Conservation (phyloP, 1,140 invertebrate genomes). For the Drosophila funebris region DNA sequence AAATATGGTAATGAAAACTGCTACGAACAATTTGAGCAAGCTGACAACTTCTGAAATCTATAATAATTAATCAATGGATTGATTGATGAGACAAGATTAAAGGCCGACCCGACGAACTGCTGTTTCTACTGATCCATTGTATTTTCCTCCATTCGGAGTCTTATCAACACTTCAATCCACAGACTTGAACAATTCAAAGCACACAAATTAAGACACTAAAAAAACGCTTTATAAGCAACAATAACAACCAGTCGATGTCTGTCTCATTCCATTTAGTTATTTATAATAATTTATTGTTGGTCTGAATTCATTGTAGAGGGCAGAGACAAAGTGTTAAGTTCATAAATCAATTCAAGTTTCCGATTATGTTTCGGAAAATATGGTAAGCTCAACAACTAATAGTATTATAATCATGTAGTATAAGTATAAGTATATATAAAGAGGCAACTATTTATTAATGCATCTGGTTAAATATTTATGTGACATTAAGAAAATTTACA, state of each 20-base stretch:
- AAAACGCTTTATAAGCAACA: conserved; percentile 31
- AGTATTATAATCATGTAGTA: background rate
- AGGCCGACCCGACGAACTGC: conserved; percentile 4
- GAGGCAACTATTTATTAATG: conserved; percentile 41
- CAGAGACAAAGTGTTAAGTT: conserved; percentile 47
- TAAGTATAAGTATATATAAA: conserved; percentile 1
- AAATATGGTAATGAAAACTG: too few relatives aligned
- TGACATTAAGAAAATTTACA: conserved; percentile 51
- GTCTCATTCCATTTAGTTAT: conserved; percentile 8
- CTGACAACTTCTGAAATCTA: background rate
- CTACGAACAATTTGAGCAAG: too few relatives aligned
- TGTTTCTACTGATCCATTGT: conserved; percentile 15
- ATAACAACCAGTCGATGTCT: conserved; percentile 8
- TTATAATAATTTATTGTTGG: conserved; percentile 45
- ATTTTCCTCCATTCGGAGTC: background rate
- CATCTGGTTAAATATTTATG: conserved; percentile 52
- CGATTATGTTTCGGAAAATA: conserved; percentile 45
- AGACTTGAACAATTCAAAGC: conserved; percentile 24
- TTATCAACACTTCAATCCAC: conserved; percentile 40
- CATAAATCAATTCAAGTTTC: conserved; percentile 59
- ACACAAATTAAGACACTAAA: conserved; percentile 52
- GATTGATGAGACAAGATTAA: conserved; percentile 1
- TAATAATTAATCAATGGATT: conserved; percentile 2
- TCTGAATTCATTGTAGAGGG: conserved; percentile 14
- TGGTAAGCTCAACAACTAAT: conserved; percentile 22